Conservation (phyloP, 2,113 vertebrate genomes). For the Chrysochloris asiatica region DNA sequence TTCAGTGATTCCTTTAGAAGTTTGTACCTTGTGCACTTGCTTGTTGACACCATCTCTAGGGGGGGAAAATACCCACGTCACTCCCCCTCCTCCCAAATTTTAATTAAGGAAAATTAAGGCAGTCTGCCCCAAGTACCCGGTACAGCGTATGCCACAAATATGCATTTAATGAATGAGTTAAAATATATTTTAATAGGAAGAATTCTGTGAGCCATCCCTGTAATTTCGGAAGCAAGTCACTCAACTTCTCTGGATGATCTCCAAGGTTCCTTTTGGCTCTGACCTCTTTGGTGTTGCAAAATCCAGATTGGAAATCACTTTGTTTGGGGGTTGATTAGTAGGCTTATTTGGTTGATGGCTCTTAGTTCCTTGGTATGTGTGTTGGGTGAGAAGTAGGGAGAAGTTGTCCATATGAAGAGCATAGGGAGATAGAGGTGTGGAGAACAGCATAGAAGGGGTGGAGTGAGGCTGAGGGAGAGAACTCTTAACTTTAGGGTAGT, state of each 20-base stretch:
- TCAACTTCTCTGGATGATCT: conserved; percentile 23
- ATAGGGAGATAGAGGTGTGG: not conserved
- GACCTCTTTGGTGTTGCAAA: conserved; percentile 44
- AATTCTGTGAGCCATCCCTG: conserved; percentile 42
- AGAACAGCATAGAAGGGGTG: not conserved
- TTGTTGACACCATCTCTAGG: not conserved
- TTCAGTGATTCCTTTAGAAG: not conserved
- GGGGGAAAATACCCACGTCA: not conserved
- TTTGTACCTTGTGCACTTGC: not conserved
- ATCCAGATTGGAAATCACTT: not conserved
- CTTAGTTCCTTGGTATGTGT: not conserved
- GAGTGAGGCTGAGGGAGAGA: not conserved
- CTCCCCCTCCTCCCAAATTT: not conserved
- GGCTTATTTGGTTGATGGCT: not conserved
- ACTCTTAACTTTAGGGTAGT: not conserved
- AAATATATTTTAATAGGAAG: conserved; percentile 52
- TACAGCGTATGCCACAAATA: not conserved
- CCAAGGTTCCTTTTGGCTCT: conserved; percentile 39
- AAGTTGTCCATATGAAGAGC: not conserved
- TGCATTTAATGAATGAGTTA: conserved; percentile 56
- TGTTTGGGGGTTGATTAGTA: not conserved
- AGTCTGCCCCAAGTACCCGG: not conserved
- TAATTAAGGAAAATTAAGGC: not conserved
- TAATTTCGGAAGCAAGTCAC: conserved; percentile 62
- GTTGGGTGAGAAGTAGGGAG: not conserved